Base-by-base conservation (phyloP, 2,888 invertebrate genomes). In the Drosophila diplacantha region DNA sequence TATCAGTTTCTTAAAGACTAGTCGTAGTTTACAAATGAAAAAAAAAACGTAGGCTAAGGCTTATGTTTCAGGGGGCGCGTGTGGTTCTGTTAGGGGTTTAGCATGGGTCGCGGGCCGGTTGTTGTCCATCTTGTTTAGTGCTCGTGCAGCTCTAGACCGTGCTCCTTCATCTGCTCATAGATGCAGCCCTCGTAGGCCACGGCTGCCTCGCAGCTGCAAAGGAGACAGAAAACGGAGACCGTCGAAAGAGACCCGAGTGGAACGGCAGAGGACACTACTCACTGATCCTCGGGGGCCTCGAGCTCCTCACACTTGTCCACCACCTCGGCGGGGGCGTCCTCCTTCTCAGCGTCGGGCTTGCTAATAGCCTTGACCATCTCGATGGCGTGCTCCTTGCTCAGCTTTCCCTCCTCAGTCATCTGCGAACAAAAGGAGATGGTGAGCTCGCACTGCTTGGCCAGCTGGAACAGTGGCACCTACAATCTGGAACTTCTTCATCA, bases 201-300 rank as follows among this genome's bases (percentile, higher is more conserved):
- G 26, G 86, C 86, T 9, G 87, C 85, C 20, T 87, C 87, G 35
- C 86, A 87, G 26, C 86, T 85, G 16, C 5, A 44, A 35, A 18
- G 9, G 26, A 7, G 37, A 52, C 18, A 6, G 8, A 8, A 5
- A 29, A 8, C 9, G 11, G 2, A 18, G 16, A 22, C 2, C 20
- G 2, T 24, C 3, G 8, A 11, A 9, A 29, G 35, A 8, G 7
- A 38, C 20, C 12, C 24, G 9, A 20, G n/a, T 7, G 0, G 0
- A 18, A 24, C 6, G 1, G 3, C 11, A 7, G 5, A 14, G 7
- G 16, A 7, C 3, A 29, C 8, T 20, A 72, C 86, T 83, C 68
- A 87, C 87, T 84, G 84, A 73, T 87, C 87, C 20, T 82, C 85
- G n/a, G 85, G 68, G 35, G 78, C 78, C n/a, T 83, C 78, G 24